Conservation (phyloP, 2,888 invertebrate genomes). For the Molorchus minor region DNA sequence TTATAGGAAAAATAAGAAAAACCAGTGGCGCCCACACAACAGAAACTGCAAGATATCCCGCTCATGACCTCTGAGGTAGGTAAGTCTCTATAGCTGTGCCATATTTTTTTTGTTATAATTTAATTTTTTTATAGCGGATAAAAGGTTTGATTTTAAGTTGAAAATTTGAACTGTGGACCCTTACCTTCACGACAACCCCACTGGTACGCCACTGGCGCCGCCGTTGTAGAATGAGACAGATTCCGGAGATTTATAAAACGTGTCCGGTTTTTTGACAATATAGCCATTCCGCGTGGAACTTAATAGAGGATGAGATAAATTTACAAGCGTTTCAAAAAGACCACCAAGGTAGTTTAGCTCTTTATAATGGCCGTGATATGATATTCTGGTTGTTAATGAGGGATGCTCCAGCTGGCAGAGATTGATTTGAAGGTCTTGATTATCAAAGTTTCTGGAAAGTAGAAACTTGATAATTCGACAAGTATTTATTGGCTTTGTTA, state of each 20-base stretch:
- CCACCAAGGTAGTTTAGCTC: conserved; percentile 15
- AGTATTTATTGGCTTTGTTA: conserved; percentile 19
- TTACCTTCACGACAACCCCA: no score
- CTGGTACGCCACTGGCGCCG: no score
- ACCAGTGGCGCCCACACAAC: no score
- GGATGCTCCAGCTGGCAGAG: background rate
- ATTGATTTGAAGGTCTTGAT: conserved; percentile 13
- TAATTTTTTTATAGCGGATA: no score
- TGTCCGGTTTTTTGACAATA: conserved; percentile 54
- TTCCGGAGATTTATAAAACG: conserved; percentile 52
- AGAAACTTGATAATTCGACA: conserved; percentile 22
- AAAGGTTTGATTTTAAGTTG: no score
- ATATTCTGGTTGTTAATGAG: conserved; percentile 13
- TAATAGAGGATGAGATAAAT: conserved; percentile 51
- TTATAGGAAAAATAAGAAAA: no score
- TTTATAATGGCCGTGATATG: conserved; percentile 14
- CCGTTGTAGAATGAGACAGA: conserved; percentile 32
- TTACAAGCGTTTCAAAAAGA: conserved; percentile 15
- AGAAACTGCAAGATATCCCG: no score
- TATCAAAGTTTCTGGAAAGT: conserved; percentile 16
- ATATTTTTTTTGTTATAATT: no score
- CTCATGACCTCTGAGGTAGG: no score
- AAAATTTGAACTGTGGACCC: no score
- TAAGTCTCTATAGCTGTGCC: no score
- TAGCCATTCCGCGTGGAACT: conserved; percentile 46